Percentiles rank a stretch among this genome's conserved stretches.
phyloP scores from a whole-genome alignment of 2,797 vertebrate genomes.

The Brachymystax lenok region DNA sequence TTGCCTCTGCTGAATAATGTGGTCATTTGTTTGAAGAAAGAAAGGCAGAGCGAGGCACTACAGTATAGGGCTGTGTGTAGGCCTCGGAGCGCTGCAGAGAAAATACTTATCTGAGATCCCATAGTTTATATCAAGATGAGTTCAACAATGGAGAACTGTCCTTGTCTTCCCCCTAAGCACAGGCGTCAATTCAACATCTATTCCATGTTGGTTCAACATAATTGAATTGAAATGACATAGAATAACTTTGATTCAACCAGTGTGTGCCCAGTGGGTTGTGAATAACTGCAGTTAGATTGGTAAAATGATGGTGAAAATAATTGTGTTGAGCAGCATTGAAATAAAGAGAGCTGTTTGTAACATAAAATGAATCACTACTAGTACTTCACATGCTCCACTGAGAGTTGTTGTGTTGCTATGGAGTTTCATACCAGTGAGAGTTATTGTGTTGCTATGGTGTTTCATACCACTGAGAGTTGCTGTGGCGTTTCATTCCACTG shows the following conservation, averaged over 20 bases:
- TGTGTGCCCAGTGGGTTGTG: not conserved
- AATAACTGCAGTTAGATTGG: not conserved
- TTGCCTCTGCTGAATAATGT: constrained; percentile 54
- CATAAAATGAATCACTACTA: not conserved
- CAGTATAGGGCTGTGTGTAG: constrained; percentile 47
- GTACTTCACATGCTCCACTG: not conserved
- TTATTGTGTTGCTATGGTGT: too few species aligned
- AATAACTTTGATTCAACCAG: too few species aligned
- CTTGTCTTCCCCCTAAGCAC: not conserved
- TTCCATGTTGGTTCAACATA: too few species aligned
- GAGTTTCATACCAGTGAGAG: too few species aligned
- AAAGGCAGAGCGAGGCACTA: not conserved
- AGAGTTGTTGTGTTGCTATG: too few species aligned
- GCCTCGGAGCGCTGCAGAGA: constrained; percentile 33
- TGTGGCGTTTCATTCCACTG: too few species aligned
- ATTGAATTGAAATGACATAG: too few species aligned
- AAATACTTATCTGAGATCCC: constrained; percentile 9
- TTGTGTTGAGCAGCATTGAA: constrained; percentile 2
- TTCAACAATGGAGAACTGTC: constrained; percentile 4
- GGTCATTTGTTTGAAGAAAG: constrained; percentile 54
- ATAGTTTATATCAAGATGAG: constrained; percentile 3
- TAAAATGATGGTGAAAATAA: not conserved
- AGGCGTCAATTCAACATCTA: too few species aligned
- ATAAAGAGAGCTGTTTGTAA: not conserved
- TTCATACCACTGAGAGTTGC: too few species aligned